Evolutionary conservation across 30 jellyfish, hydroid and myxozoan genomes (phyloP).

Genomic region (Cassiopea xamachana): DNA sequence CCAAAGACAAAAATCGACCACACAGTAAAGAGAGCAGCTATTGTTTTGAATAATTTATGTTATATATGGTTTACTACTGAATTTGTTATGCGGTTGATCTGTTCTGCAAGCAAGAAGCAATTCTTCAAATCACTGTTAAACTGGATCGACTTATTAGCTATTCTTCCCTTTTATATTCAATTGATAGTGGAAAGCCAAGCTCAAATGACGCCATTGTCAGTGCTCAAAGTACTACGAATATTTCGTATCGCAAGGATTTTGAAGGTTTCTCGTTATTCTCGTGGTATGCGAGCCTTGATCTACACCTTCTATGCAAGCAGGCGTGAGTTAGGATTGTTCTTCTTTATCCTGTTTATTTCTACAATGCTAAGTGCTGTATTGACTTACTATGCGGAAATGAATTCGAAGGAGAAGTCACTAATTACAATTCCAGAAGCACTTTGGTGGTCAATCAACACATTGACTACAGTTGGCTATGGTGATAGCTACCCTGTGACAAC

Average conservation of each 20-base stretch:
- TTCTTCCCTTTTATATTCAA: slow-evolving; percentile 78
- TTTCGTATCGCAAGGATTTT: slow-evolving; percentile 70
- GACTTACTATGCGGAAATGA: slow-evolving; percentile 69
- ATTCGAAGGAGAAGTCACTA: slow-evolving; percentile 38
- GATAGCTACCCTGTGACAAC: slow-evolving; percentile 81
- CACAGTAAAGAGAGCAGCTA: background rate
- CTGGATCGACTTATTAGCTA: slow-evolving; percentile 71
- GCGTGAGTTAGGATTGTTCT: slow-evolving; percentile 65
- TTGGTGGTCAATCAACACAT: slow-evolving; percentile 91
- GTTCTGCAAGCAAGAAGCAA: slow-evolving; percentile 14
- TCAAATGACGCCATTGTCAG: slow-evolving; percentile 51
- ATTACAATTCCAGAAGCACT: slow-evolving; percentile 82
- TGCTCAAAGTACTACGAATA: slow-evolving; percentile 50
- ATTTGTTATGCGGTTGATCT: slow-evolving; percentile 31
- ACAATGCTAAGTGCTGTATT: slow-evolving; percentile 70
- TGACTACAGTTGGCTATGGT: slow-evolving; percentile 93
- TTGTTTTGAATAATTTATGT: slow-evolving; percentile 54
- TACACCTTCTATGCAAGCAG: slow-evolving; percentile 78
- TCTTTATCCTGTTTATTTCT: slow-evolving; percentile 56
- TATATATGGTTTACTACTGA: slow-evolving; percentile 84
- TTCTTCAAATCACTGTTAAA: slow-evolving; percentile 65
- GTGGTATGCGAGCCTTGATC: slow-evolving; percentile 87
- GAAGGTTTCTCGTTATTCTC: slow-evolving; percentile 75
- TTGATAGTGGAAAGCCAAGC: slow-evolving; percentile 52
- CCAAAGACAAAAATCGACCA: background rate